These are phyloP conservation scores for Cantharis rustica DNA, from an alignment of 2,888 invertebrate genomes.

Conservation along the genomic window DNA sequence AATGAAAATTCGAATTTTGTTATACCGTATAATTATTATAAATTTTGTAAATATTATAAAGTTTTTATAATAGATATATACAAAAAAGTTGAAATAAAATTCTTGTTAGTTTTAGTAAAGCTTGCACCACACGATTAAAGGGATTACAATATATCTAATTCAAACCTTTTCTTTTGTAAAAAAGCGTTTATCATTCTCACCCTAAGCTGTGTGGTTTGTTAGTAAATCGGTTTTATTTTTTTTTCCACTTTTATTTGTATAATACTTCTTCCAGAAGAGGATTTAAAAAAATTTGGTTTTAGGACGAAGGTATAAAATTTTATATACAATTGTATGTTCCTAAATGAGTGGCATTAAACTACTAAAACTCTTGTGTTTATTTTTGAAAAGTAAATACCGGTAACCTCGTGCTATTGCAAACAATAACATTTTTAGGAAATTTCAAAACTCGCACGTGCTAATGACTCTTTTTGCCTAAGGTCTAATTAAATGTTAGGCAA, in stretches of 20 bases:
- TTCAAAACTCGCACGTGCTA: constrained; percentile 1
- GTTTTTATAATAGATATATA: too few species aligned
- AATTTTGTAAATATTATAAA: background rate
- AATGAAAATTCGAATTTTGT: background rate
- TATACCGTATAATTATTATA: background rate
- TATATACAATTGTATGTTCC: background rate
- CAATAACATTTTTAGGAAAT: background rate
- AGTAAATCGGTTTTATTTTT: background rate
- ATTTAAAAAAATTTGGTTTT: background rate
- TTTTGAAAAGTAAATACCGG: background rate
- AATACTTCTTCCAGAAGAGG: background rate
- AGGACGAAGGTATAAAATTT: background rate
- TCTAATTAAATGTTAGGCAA: constrained; percentile 2
- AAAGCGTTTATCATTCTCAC: background rate
- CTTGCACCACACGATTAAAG: background rate
- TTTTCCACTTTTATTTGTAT: background rate
- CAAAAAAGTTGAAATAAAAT: background rate
- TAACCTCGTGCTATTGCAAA: constrained; percentile 1
- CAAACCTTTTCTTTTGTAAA: background rate
- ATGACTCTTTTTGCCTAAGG: constrained; percentile 2
- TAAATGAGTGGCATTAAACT: background rate
- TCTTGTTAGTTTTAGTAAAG: background rate
- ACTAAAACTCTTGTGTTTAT: background rate
- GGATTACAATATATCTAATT: background rate
- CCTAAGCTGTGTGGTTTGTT: background rate